These are phyloP conservation scores for Condylura cristata DNA, from an alignment of 2,113 vertebrate species.

Conservation along the genomic window DNA sequence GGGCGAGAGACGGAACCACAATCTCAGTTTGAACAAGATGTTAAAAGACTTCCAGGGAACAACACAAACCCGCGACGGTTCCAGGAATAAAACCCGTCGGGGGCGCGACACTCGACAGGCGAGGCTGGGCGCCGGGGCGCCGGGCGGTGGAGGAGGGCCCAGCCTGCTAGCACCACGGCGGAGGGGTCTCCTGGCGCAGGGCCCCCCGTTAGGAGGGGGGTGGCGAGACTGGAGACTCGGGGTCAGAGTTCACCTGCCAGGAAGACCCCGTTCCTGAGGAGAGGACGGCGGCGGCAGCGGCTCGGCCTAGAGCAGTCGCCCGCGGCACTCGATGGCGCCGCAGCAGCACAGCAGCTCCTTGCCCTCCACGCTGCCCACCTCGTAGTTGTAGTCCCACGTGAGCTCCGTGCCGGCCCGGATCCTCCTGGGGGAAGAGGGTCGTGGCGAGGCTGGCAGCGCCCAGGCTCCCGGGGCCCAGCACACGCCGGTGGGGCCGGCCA, in stretches of 20 bases:
- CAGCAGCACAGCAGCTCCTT: conserved; percentile 99
- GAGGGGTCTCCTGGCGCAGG: conserved; percentile 39
- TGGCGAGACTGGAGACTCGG: background rate
- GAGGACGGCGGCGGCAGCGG: too few species aligned
- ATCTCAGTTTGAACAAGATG: conserved; percentile 20
- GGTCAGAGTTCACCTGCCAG: background rate
- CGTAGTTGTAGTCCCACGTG: conserved; percentile 99
- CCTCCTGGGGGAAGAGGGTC: conserved; percentile 84
- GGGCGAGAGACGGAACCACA: conserved; percentile 47
- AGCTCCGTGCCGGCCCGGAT: conserved; percentile 97
- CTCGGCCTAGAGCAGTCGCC: conserved; percentile 91
- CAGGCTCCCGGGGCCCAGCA: background rate
- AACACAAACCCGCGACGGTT: conserved; percentile 44
- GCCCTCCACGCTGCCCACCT: conserved; percentile 98
- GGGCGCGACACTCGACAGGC: background rate
- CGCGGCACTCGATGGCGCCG: conserved; percentile 96
- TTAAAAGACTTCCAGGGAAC: conserved; percentile 60
- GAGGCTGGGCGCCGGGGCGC: too few species aligned
- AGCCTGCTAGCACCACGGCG: conserved; percentile 74
- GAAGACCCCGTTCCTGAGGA: conserved; percentile 51
- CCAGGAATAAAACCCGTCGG: background rate
- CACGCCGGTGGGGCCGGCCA: too few species aligned
- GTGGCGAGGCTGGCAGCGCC: rapidly evolving
- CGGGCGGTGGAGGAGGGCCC: conserved; percentile 13
- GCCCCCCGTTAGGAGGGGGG: conserved; percentile 33